Evolutionary conservation across 2,113 vertebrate species (phyloP), one percentile per base, ranked within the genome.

Genomic region (Grammomys surdaster): DNA sequence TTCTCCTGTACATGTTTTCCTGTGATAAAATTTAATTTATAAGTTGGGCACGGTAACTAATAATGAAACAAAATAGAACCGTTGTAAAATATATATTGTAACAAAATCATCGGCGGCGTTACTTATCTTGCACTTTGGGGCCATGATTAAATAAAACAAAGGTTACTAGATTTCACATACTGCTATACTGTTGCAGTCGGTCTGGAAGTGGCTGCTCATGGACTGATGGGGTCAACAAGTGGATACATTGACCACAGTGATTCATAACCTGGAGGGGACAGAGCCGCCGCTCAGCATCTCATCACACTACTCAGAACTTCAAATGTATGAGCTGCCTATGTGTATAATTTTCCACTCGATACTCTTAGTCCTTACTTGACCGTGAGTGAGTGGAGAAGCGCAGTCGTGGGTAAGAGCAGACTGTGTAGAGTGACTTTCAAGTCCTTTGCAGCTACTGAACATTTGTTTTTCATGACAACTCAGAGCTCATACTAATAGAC

Each of bases 21-120:
- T 77, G 8, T 65, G 7, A 77, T 48, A 48, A 77, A 94, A 69
- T 58, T 46, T 87, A 87, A 87, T 76, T 36, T 70, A 86, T 94
- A 58, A 67, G 70, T 69, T 60, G 36, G 12, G 60, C 67, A 89
- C 8, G 3, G 16, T 56, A 77, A 69, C 48, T 90, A 77, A 81
- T 80, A 88, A 65, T 76, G 56, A 69, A 84, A 84, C 14, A 65
- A 58, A 85, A 46, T 84, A 43, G 67, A 46, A 67, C 36, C 67
- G 7, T 85, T 77, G 36, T n/a, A 90, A 69, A 8, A 8, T 33
- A 54, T 58, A 58, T 20, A 11, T 43, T 77, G 17, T 78, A 90
- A 36, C 76, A 31, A 43, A 90, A 77, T 58, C 46, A 73, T 36
- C n/a, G 48, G 14, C 24, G 40, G 14, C 24, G 40, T 69, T 43